Evolutionary conservation across 2,797 vertebrate genomes (phyloP), one percentile per base, ranked within the genome.

Genomic region (Peromyscus attwateri): DNA sequence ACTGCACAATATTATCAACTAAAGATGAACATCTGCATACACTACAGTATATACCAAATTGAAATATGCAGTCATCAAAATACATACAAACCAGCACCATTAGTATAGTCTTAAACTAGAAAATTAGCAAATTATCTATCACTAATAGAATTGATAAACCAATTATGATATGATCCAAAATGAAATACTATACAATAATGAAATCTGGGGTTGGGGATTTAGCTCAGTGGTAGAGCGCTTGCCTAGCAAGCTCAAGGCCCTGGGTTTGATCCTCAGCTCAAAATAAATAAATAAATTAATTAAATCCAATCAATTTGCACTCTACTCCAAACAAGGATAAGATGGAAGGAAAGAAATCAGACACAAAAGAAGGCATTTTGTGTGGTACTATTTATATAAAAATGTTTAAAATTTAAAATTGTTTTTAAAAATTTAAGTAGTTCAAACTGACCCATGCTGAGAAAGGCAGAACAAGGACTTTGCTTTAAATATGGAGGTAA

Each of bases 321-420:
- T 68, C 31, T 52, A 52, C 14, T 29, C n/a, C 57, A 77, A 94
- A 81, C 10, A 77, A 95, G 66, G 60, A 31, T 55, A 80, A 90
- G 17, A 52, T 81, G 91, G 55, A 92, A 46, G 60, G 55, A 87
- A 94, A 92, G n/a, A 94, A 96, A 93, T 37, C 19, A 94, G 84
- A 94, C 29, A 87, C 0, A 14, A 77, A 89, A 73, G 14, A 75
- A 76, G 4, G 13, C 4, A 80, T 66, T 80, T 14, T 46, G 29
- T 55, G 49, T 71, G 34, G 62, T 62, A 92, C 29, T 57, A 82
- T n/a, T 34, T 87, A 17, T 16, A 25, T 37, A 12, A 71, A 40
- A 60, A 75, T 43, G 40, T 73, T 71, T 37, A 13, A 21, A 37
- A 21, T 27, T n/a, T 27, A 71, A 40, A 43, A 75, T 49, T 73